Base-by-base conservation (phyloP, 35 echinoderm and acorn worm species). In the Heliocidaris erythrogramma region DNA sequence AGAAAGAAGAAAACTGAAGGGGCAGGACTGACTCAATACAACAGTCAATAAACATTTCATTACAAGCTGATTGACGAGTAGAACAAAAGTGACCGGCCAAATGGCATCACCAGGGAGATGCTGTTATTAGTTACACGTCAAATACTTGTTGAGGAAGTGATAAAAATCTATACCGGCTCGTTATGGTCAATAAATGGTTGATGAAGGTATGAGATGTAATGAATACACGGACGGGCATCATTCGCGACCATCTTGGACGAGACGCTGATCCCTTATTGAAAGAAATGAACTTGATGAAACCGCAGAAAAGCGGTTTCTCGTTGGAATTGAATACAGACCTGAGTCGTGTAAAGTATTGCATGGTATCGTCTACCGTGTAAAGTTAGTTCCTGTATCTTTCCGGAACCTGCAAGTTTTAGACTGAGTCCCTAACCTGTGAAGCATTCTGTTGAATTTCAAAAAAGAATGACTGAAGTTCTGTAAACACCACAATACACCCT, bases 91-190 rank as follows among this genome's bases (percentile, higher is more conserved):
- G 65, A 78, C 65, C n/a, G 65, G 65, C 65, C 65, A 78, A 78
- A 18, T 78, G 35, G 35, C 65, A 18, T 78, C 65, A 78, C 27
- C 8, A n/a, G 21, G 65, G 5, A 78, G 65, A 7, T 78, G 1
- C 65, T 78, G 65, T 78, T 78, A 78, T 78, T 78, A 78, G 21
- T 78, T 21, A 78, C 65, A 78, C 27, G 65, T n/a, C 65, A 78
- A 78, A 78, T 78, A 78, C 65, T n/a, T 24, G 65, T 21, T 78
- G 65, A 78, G 65, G 27, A 78, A 78, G 65, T 78, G 65, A 78
- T 78, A 78, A 78, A 21, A 78, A 78, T 78, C 65, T 78, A 78
- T n/a, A 78, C 65, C 65, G 65, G 65, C 65, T 78, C 65, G 65
- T 78, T n/a, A 78, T 78, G 65, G 65, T 78, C 65, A 78, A 78